phyloP scores from a whole-genome alignment of 2,888 invertebrate species.

The Siphlonurus alternatus region DNA sequence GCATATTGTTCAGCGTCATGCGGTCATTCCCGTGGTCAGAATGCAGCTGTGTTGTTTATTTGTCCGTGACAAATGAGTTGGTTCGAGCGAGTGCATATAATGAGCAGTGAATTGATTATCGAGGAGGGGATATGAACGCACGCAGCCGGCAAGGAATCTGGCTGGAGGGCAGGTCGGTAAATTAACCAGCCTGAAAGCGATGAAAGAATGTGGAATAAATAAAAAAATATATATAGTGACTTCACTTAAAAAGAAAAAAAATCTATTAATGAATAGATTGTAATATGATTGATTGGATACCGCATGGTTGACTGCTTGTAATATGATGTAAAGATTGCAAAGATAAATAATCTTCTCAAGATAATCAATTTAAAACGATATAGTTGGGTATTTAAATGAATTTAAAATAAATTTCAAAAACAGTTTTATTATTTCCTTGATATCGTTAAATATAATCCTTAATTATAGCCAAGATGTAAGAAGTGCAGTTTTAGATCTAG shows the following conservation, averaged over 20 bases:
- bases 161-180: background rate
- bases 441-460: too few relatives aligned
- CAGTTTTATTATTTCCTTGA: too few relatives aligned
- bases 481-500: too few relatives aligned
- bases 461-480: too few relatives aligned
- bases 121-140: background rate
- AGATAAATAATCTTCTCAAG: background rate
- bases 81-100: background rate
- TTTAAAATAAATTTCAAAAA: too few relatives aligned
- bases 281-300: background rate
- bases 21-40: too few relatives aligned
- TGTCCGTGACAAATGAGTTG: too few relatives aligned
- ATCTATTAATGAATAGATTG: background rate
- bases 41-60: too few relatives aligned
- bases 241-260: background rate
- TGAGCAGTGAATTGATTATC: background rate
- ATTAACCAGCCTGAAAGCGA: background rate
- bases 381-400: too few relatives aligned
- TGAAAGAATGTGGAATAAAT: background rate
- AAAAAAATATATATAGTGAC: background rate
- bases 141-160: background rate
- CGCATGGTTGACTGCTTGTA: background rate
- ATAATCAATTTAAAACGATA: too few relatives aligned
- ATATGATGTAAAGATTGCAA: background rate
- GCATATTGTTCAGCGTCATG: too few relatives aligned